Evolutionary conservation across 2,888 invertebrate species (phyloP), one percentile per base, ranked within the genome.

Genomic region (Chaitophorus viminalis): DNA sequence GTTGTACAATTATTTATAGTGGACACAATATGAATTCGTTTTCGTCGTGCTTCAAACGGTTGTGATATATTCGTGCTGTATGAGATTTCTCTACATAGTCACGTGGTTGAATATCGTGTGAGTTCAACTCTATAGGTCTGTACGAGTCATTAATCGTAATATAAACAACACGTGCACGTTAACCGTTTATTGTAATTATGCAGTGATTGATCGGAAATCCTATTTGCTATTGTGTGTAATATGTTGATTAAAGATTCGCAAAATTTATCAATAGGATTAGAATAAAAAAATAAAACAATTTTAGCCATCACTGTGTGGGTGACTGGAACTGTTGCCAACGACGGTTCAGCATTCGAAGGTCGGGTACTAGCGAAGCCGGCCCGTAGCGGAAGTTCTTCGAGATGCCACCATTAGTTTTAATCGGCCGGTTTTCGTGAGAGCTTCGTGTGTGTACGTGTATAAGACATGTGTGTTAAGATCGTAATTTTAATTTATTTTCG

Each of bases 281-380:
- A 82, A 25, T 36, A 52, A 54, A 82, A 82, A 54, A 74, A 52
- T 18, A 6, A 60, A 52, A 46, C 29, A 65, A 76, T 72, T 87
- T 87, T 87, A 79, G 87, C 87, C 74, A 87, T 87, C 87, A 81
- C 87, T 81, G 87, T 81, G 79, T 78, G 79, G 78, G 87, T 87
- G 87, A 78, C 60, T 74, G 87, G 78, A 79, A 60, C 60, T 54
- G 87, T 81, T 87, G 87, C 87, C 87, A 87, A 81, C 84, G 76
- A 65, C 74, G 31, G 65, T 87, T 87, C 60, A 87, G 74, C 81
- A 74, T 81, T 79, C 79, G 87, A 81, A 81, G 87, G 87, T 86
- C 79, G 79, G 81, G 81, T 74, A 77, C 76, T 72, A 39, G 87
- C 84, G 68, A 77, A 84, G 76, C 68, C 76, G 79, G 65, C 31